Percentiles rank a stretch among this genome's conserved stretches.
phyloP scores from a whole-genome alignment of 2,113 vertebrate genomes.

The Panurus biarmicus region DNA sequence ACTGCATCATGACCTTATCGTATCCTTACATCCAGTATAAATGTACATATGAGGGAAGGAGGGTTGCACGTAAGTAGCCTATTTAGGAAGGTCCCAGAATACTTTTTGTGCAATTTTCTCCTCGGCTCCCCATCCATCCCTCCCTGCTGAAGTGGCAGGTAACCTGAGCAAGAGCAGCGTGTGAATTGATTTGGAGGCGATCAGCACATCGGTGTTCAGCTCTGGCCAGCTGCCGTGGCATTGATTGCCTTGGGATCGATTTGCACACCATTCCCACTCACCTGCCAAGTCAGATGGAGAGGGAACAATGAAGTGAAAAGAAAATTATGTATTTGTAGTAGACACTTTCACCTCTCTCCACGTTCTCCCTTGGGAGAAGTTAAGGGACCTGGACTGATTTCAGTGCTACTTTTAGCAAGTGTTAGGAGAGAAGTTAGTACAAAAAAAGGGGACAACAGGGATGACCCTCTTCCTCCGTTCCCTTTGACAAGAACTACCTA shows the following conservation, averaged over 20 bases:
- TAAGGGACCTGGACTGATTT: neutral
- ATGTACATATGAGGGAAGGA: neutral
- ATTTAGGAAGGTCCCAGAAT: slow-evolving; percentile 52
- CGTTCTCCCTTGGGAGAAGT: neutral
- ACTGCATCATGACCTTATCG: neutral
- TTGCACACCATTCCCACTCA: slow-evolving; percentile 62
- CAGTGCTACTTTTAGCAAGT: neutral
- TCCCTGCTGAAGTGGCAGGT: slow-evolving; percentile 68
- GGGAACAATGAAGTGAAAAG: slow-evolving; percentile 66
- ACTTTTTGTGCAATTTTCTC: slow-evolving; percentile 65
- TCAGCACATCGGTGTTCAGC: slow-evolving; percentile 63
- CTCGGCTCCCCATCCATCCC: slow-evolving; percentile 57
- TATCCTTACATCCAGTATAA: neutral
- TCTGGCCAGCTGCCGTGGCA: slow-evolving; percentile 62
- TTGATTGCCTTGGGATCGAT: slow-evolving; percentile 70
- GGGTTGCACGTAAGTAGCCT: neutral
- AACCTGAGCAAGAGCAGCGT: slow-evolving; percentile 64
- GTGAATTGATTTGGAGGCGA: slow-evolving; percentile 74
- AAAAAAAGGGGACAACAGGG: neutral
- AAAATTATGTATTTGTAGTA: slow-evolving; percentile 57
- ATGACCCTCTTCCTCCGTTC: rapidly evolving
- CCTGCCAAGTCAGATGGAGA: slow-evolving; percentile 67
- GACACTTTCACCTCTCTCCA: neutral
- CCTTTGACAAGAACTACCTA: neutral
- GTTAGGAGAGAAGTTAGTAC: neutral